Conservation (phyloP, 2,888 invertebrate genomes). For the Xanthorhoe spadicearia region DNA sequence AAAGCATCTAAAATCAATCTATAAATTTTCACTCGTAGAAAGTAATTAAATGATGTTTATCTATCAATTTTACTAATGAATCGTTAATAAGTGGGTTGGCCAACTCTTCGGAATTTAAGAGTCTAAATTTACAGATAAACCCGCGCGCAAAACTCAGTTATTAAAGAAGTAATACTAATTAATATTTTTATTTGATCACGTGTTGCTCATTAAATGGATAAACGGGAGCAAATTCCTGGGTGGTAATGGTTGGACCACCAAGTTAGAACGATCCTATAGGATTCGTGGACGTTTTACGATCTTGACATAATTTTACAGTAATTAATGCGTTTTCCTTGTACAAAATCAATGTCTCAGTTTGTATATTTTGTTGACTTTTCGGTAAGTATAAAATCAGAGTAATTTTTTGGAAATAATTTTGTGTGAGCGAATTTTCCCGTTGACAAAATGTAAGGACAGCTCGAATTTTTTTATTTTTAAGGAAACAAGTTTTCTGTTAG, state of each 20-base stretch:
- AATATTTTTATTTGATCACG: slow-evolving; percentile 6
- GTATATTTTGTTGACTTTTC: neutral
- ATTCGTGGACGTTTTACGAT: slow-evolving; percentile 33
- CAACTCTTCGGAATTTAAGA: neutral
- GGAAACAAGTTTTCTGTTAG: too few relatives aligned
- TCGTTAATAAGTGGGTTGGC: too few relatives aligned
- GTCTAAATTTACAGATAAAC: neutral
- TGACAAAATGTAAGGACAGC: too few relatives aligned
- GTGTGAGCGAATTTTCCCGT: too few relatives aligned
- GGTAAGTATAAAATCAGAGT: neutral
- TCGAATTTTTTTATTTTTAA: too few relatives aligned
- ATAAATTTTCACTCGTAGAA: too few relatives aligned
- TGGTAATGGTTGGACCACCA: slow-evolving; percentile 34
- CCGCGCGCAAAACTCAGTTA: neutral
- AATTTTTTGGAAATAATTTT: neutral
- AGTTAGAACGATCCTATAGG: slow-evolving; percentile 8
- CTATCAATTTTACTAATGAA: neutral
- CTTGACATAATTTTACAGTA: slow-evolving; percentile 26
- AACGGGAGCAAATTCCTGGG: slow-evolving; percentile 20
- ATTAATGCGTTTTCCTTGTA: slow-evolving; percentile 37
- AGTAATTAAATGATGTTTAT: too few relatives aligned
- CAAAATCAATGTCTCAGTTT: slow-evolving; percentile 8
- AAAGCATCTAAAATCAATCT: too few relatives aligned
- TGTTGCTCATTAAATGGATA: slow-evolving; percentile 13
- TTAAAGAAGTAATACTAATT: neutral